These are phyloP conservation scores for Clarias laeviceps DNA, from an alignment of 2,797 vertebrate genomes.

Conservation along the genomic window DNA sequence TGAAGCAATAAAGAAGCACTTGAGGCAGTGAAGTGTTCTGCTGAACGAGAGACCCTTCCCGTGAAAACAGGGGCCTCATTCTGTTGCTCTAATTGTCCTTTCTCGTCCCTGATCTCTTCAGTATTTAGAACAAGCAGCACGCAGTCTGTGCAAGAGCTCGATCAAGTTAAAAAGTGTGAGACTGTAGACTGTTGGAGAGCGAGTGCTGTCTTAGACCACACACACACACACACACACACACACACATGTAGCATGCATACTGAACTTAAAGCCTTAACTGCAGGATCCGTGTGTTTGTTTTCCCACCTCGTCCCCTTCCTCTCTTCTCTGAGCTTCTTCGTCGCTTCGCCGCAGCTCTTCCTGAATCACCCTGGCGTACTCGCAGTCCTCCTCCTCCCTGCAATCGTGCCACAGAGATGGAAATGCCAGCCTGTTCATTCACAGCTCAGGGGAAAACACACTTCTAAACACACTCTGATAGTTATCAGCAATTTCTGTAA, in stretches of 20 bases:
- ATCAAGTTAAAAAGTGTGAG: conserved; percentile 18
- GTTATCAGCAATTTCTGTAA: not conserved
- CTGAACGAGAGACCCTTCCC: conserved; percentile 17
- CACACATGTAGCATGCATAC: not conserved
- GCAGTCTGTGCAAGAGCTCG: not conserved
- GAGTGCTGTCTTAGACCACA: not conserved
- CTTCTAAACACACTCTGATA: not conserved
- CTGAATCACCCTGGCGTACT: conserved; percentile 74
- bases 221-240: not conserved
- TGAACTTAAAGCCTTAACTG: not conserved
- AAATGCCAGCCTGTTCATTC: conserved; percentile 21
- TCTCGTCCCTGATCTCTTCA: conserved; percentile 17
- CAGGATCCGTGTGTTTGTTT: not conserved
- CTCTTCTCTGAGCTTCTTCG: conserved; percentile 68
- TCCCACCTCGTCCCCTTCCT: conserved; percentile 69
- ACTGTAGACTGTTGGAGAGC: not conserved
- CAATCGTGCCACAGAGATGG: not conserved
- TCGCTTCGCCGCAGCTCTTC: conserved; percentile 73
- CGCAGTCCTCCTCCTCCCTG: conserved; percentile 77
- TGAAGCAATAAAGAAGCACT: conserved; percentile 35
- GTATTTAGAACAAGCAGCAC: conserved; percentile 3
- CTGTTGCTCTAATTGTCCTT: conserved; percentile 21
- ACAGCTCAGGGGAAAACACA: not conserved
- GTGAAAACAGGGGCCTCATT: conserved; percentile 30
- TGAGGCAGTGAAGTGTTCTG: conserved; percentile 23